These are phyloP conservation scores for Microtus pennsylvanicus DNA, from an alignment of 2,113 vertebrate species.

Conservation along the genomic window DNA sequence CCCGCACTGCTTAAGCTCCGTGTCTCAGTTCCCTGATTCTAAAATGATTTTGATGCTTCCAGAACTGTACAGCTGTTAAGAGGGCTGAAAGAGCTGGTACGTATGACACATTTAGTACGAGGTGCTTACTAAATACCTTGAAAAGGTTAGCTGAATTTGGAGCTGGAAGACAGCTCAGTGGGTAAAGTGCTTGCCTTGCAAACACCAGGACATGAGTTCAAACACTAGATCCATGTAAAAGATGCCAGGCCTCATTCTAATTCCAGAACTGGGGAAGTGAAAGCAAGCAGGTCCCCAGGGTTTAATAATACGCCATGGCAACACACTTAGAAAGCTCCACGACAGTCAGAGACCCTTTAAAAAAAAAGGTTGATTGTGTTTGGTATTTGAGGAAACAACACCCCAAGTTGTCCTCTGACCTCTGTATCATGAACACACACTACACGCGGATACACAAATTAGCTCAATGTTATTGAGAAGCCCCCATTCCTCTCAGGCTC, in stretches of 20 bases:
- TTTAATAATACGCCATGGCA: too few species aligned
- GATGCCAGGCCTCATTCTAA: background rate
- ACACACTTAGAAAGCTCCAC: background rate
- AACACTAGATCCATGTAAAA: background rate
- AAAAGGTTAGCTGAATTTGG: background rate
- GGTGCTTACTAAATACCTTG: background rate
- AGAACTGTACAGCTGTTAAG: background rate
- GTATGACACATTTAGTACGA: background rate
- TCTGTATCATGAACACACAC: too few species aligned
- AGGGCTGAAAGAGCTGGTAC: slow-evolving; percentile 27
- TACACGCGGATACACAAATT: background rate
- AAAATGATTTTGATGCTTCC: background rate
- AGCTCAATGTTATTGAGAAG: background rate
- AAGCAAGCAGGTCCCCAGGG: background rate
- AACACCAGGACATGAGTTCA: background rate
- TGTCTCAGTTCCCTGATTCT: background rate
- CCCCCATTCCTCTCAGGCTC: background rate
- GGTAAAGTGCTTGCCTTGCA: background rate
- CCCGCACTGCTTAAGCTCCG: background rate
- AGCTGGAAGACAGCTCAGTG: background rate
- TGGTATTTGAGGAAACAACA: background rate
- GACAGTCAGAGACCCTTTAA: background rate
- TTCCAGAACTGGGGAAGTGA: too few species aligned
- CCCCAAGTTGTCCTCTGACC: background rate
- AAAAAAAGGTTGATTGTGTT: too few species aligned